phyloP scores from a whole-genome alignment of 2,888 invertebrate genomes.

The Diachrysia chrysitis region DNA sequence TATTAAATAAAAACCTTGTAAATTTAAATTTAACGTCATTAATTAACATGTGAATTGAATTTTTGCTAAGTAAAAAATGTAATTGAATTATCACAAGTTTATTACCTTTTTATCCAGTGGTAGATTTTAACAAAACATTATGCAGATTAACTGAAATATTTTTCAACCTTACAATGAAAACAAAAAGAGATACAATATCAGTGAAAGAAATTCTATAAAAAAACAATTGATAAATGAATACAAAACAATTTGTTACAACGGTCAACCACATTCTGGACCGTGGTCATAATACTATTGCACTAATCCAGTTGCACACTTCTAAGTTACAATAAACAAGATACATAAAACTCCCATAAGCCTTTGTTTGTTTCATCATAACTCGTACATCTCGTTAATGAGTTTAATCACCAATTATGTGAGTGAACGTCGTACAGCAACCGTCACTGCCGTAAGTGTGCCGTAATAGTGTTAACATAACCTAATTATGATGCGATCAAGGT shows the following conservation, averaged over 20 bases:
- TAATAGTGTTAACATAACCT: slow-evolving; percentile 27
- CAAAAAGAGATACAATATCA: background rate
- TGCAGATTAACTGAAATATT: background rate
- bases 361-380: slow-evolving; percentile 12
- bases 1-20: no score
- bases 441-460: slow-evolving; percentile 9
- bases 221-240: no score
- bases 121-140: background rate
- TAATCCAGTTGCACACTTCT: no score
- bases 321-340: background rate
- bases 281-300: no score
- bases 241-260: no score
- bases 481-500: slow-evolving; percentile 18
- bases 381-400: slow-evolving; percentile 22
- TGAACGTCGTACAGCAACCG: slow-evolving; percentile 18
- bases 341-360: background rate
- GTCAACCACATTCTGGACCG: no score
- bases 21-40: no score
- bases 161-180: slow-evolving; percentile 13
- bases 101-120: background rate
- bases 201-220: no score
- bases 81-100: no score
- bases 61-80: no score
- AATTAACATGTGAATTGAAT: no score
- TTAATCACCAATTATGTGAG: slow-evolving; percentile 47